Conservation (phyloP, 1,140 invertebrate species). For the Drosophila ficusphila region DNA sequence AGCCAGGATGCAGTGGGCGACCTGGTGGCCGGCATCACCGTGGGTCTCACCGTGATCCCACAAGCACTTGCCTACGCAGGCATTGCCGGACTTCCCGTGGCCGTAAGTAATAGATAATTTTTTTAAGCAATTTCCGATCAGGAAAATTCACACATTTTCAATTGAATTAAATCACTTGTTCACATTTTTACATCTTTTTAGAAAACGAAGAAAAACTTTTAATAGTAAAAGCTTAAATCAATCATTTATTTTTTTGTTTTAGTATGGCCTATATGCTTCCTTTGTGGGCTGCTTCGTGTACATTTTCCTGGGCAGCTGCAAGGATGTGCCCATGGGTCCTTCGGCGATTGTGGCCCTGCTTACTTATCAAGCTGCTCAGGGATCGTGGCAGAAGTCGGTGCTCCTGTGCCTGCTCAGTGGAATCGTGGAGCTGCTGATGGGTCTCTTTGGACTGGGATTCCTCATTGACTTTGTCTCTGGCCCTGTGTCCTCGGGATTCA, state of each 20-base stretch:
- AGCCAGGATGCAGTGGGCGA: constrained; percentile 89
- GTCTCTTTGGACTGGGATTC: constrained; percentile 94
- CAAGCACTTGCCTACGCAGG: constrained; percentile 93
- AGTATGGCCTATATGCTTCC: constrained; percentile 95
- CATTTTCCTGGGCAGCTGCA: constrained; percentile 94
- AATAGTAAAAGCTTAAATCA: too few relatives aligned
- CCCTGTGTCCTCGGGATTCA: constrained; percentile 96
- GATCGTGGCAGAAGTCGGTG: constrained; percentile 90
- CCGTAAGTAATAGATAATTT: constrained; percentile 46
- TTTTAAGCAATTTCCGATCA: neutral
- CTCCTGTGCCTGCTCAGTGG: constrained; percentile 92
- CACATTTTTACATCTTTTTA: too few relatives aligned
- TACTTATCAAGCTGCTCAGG: constrained; percentile 90
- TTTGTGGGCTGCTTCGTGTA: constrained; percentile 96
- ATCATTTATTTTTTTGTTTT: neutral
- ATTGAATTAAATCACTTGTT: too few relatives aligned
- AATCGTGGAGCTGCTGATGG: constrained; percentile 92
- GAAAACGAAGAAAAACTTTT: too few relatives aligned
- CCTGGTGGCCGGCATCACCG: constrained; percentile 93
- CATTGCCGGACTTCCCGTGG: constrained; percentile 91
- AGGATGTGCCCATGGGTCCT: constrained; percentile 92
- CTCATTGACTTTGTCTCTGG: constrained; percentile 97
- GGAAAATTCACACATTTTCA: too few relatives aligned
- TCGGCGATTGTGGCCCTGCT: constrained; percentile 93
- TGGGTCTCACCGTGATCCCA: constrained; percentile 93